Base-by-base conservation (phyloP, 1,140 invertebrate species). In the Samia ricini region DNA sequence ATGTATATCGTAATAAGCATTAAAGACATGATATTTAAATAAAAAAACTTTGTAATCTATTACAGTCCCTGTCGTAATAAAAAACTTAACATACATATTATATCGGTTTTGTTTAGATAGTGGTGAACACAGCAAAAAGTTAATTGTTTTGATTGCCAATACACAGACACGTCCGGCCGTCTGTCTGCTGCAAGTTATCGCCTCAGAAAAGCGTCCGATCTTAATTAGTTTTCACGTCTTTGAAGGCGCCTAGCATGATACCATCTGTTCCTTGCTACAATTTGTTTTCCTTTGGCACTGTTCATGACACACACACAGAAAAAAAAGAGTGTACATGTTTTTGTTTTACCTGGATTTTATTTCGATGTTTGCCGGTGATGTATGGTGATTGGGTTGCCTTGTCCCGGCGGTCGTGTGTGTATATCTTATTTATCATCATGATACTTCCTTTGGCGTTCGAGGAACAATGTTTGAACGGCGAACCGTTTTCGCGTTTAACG, bases 141-240 rank as follows among this genome's bases (percentile, higher is more conserved):
- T 88, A 89, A 85, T 90, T 90, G 88, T 90, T 90, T 89, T 86
- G 83, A 85, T 85, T 81, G 85, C 77, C 82, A 80, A 81, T 83
- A 86, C 78, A 88, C 74, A 86, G 83, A 85, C 74, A 81, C 70
- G 72, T 73, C 78, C 73, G 74, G 68, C 63, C 77, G 79, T 80
- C 79, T 70, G 83, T 85, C 82, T 72, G 74, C 64, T 63, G 69
- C 73, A 72, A 83, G 80, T 88, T 90, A 90, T 90, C 87, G 83
- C 78, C 76, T 76, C 84, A 85, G 85, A 83, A 90, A 88, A 87
- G 81, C 85, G 76, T 75, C 81, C 81, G 85, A 90, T 90, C 87
- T 88, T 90, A 90, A 90, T 90, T 90, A 88, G 85, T 90, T 90
- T 89, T 88, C 82, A 87, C 79, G 79, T 86, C 80, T 90, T 85